Evolutionary conservation across 2,797 vertebrate genomes (phyloP).

Genomic region (Acanthornis magna): DNA sequence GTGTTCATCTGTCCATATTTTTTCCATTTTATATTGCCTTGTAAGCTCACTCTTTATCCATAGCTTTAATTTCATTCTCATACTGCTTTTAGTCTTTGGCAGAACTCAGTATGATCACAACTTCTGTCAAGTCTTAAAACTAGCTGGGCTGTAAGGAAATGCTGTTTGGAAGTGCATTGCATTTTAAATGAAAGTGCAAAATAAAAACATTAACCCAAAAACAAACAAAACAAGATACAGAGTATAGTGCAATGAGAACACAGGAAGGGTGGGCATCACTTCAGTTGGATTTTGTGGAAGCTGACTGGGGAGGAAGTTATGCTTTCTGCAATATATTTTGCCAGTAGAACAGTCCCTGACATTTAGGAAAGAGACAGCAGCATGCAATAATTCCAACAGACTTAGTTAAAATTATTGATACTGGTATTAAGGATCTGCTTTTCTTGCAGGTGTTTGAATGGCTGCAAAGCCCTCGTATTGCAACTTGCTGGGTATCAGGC

Average conservation of each 20-base stretch:
- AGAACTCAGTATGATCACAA: background rate
- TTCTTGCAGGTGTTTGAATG: background rate
- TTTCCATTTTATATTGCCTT: background rate
- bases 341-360: background rate
- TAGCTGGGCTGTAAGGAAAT: background rate
- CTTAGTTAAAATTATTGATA: background rate
- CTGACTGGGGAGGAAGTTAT: background rate
- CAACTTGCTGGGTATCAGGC: background rate
- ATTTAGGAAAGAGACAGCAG: background rate
- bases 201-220: background rate
- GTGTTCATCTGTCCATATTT: constrained; percentile 4
- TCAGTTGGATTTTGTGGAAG: background rate
- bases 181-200: background rate
- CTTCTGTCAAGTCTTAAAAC: constrained; percentile 17
- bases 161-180: background rate
- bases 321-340: background rate
- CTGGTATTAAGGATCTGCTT: background rate
- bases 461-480: background rate
- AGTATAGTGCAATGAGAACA: background rate
- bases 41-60: background rate
- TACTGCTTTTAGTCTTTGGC: background rate
- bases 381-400: background rate
- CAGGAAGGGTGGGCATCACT: background rate
- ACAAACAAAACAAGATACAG: background rate
- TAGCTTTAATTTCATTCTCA: constrained; percentile 22